Percentiles rank a stretch among this genome's conserved stretches.
phyloP scores from a whole-genome alignment of 2,113 vertebrate species.

The Oryzias melastigma region DNA sequence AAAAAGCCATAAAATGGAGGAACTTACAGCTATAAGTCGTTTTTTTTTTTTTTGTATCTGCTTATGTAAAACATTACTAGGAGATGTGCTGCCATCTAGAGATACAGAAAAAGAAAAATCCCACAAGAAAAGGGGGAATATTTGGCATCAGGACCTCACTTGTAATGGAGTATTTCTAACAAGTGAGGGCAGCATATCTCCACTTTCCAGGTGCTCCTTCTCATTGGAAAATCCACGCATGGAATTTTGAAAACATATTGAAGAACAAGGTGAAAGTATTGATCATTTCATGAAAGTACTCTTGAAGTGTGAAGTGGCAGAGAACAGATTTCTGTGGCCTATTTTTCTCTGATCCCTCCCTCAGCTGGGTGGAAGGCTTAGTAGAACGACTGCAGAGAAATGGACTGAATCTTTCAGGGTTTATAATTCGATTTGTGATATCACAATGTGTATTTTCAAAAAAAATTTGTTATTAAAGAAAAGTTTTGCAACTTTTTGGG shows the following conservation, averaged over 20 bases:
- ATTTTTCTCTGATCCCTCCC: conserved; percentile 15
- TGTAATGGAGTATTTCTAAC: conserved; percentile 44
- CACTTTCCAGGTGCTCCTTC: not conserved
- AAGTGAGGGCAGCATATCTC: conserved; percentile 53
- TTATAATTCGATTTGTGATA: too few species aligned
- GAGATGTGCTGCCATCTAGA: conserved; percentile 71
- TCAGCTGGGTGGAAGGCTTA: conserved; percentile 22
- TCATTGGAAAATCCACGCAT: conserved; percentile 20
- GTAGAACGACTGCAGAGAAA: conserved; percentile 1
- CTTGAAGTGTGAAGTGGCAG: conserved; percentile 15
- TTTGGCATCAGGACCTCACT: not conserved
- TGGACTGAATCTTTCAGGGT: conserved; percentile 1
- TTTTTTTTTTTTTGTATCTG: too few species aligned
- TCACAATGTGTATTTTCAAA: too few species aligned
- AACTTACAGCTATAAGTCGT: too few species aligned
- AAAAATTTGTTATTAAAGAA: too few species aligned
- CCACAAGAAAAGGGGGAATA: too few species aligned
- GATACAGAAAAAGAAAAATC: conserved; percentile 22
- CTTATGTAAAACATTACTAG: not conserved
- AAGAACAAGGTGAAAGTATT: too few species aligned
- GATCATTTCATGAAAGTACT: too few species aligned
- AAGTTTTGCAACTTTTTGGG: too few species aligned
- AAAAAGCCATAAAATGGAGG: too few species aligned
- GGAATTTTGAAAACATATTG: not conserved
- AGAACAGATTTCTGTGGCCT: conserved; percentile 29